Evolutionary conservation across 2,888 invertebrate genomes (phyloP), one percentile per base, ranked within the genome.

Genomic region (Pandemis cinnamomeana): DNA sequence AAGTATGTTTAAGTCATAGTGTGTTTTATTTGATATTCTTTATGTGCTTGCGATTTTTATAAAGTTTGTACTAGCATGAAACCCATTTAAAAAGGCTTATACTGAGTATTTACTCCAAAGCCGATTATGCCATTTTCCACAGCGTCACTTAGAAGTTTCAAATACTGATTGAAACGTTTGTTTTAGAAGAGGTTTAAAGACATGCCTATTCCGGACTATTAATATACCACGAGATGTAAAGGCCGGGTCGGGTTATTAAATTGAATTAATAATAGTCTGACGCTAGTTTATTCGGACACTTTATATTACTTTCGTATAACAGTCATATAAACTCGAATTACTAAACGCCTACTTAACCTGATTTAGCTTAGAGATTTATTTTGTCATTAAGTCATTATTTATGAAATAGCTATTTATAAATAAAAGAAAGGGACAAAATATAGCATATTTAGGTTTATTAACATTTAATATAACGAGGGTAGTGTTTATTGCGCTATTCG

Each of bases 401-500:
- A 51, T 51, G 0, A n/a, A n/a, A n/a, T n/a, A n/a, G 51, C 7
- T 5, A 7, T 51, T 51, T 51, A 0, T n/a, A n/a, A n/a, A n/a
- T 5, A n/a, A 51, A 51, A n/a, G n/a, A 51, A 51, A 51, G 20
- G 55, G 10, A 55, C 55, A 55, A 8, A n/a, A 51, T 13, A 48
- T 48, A 11, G 10, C 5, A 53, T 55, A 7, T 20, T 8, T 58
- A 58, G 27, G 58, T 58, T 58, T 58, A 58, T 27, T 58, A 58
- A 20, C 10, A 27, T 27, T 58, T 58, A 58, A 27, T 58, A 58
- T 58, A 58, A 27, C 27, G 27, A 11, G 58, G 27, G 10, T 46
- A 64, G 64, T 36, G 48, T 64, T 64, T 64, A 64, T 64, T 46
- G 13, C 8, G 41, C 41, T 41, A 62, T 42, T 15, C 41, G 53